Evolutionary conservation across 2,888 invertebrate species (phyloP).

Genomic region (Eilema sororculum): DNA sequence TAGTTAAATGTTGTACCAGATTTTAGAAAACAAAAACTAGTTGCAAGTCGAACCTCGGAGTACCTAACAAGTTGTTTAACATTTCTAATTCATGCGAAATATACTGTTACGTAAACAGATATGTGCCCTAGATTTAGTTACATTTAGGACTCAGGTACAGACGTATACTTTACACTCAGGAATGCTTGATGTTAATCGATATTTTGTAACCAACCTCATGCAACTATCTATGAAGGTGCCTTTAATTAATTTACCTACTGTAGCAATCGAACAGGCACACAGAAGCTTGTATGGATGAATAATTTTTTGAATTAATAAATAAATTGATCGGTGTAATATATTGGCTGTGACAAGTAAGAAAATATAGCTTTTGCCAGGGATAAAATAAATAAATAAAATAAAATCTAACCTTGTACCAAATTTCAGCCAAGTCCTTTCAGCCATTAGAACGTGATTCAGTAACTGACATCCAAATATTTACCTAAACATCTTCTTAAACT

Average conservation of each 20-base stretch:
- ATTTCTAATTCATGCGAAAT: neutral
- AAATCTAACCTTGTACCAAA: too few species aligned
- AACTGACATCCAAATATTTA: too few species aligned
- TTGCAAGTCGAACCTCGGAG: neutral
- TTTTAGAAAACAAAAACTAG: neutral
- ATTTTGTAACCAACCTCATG: neutral
- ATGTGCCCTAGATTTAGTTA: constrained; percentile 2
- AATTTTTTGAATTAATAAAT: too few species aligned
- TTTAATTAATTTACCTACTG: neutral
- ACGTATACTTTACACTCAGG: neutral
- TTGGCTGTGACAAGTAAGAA: too few species aligned
- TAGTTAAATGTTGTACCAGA: neutral
- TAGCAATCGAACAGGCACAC: neutral
- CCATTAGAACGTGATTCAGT: too few species aligned
- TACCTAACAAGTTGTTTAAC: constrained; percentile 4
- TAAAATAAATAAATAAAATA: too few species aligned
- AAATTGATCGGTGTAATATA: too few species aligned
- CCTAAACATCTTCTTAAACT: too few species aligned
- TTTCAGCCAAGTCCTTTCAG: too few species aligned
- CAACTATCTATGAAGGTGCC: neutral
- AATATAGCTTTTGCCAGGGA: too few species aligned
- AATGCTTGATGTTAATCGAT: constrained; percentile 2
- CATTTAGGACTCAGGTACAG: constrained; percentile 1
- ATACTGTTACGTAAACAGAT: constrained; percentile 1
- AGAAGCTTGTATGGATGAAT: too few species aligned